Conservation (phyloP, 2,797 vertebrate genomes). For the Pantherophis vulpinus region DNA sequence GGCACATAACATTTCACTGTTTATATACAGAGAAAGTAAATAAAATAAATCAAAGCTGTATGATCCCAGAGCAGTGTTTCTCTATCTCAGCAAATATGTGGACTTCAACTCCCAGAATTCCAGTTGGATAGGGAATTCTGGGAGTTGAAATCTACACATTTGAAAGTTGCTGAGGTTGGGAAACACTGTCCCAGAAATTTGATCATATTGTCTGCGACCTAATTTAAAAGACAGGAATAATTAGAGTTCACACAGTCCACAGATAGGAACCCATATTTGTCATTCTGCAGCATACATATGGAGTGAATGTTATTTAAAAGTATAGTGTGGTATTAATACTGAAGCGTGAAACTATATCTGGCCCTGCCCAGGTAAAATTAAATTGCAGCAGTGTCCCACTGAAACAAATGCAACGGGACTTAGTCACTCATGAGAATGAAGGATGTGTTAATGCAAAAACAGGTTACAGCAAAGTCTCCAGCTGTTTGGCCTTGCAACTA, state of each 20-base stretch:
- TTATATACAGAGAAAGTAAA: neutral
- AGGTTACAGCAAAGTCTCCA: neutral
- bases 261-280: conserved; percentile 33
- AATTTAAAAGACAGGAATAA: conserved; percentile 56
- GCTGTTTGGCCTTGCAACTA: neutral
- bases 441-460: neutral
- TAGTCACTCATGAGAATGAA: neutral
- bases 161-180: neutral
- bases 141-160: neutral
- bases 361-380: neutral
- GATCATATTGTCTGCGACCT: conserved; percentile 51
- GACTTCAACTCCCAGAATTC: neutral
- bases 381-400: neutral
- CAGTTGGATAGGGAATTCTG: neutral
- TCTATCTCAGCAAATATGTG: neutral
- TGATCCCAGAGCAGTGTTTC: neutral
- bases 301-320: conserved; percentile 40
- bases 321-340: conserved; percentile 29
- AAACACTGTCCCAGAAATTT: neutral
- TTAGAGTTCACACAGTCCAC: conserved; percentile 16
- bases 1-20: neutral
- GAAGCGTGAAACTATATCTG: conserved; percentile 28
- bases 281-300: conserved; percentile 41
- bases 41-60: neutral
- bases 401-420: neutral